A percentile compares a stretch with the other conserved stretches of the same genome.
phyloP scores from a whole-genome alignment of 2,797 vertebrate genomes.

The Avahi laniger region DNA sequence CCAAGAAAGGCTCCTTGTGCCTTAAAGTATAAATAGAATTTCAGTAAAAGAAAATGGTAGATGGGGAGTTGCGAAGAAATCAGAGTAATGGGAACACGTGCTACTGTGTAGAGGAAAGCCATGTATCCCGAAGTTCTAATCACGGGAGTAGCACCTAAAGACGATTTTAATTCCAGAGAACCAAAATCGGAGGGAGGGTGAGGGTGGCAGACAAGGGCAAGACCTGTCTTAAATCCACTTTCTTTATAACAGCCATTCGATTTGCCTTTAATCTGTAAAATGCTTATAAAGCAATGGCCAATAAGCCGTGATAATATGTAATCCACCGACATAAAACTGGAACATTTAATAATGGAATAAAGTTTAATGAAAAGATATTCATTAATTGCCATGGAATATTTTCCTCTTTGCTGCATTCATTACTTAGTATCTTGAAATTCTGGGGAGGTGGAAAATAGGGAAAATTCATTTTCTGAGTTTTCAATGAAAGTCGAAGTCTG shows the following conservation, averaged over 20 bases:
- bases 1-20: too few species aligned
- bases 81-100: too few species aligned
- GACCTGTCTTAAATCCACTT: background rate
- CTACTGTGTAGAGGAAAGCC: background rate
- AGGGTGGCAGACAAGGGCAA: background rate
- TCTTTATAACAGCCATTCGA: conserved; percentile 28
- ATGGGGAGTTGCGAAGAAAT: too few species aligned
- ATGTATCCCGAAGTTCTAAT: background rate
- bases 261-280: conserved; percentile 48
- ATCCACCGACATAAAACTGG: background rate
- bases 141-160: accelerated
- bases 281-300: background rate
- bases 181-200: background rate
- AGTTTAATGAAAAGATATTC: background rate
- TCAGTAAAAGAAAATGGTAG: background rate
- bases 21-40: background rate
- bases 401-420: background rate
- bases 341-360: background rate
- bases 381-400: background rate
- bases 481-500: background rate
- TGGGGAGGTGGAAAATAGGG: background rate
- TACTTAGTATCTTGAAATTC: background rate
- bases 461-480: background rate
- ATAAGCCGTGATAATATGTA: background rate
- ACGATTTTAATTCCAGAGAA: conserved; percentile 43